phyloP scores from a whole-genome alignment of 2,797 vertebrate genomes.

The Sebastes wilsoni region DNA sequence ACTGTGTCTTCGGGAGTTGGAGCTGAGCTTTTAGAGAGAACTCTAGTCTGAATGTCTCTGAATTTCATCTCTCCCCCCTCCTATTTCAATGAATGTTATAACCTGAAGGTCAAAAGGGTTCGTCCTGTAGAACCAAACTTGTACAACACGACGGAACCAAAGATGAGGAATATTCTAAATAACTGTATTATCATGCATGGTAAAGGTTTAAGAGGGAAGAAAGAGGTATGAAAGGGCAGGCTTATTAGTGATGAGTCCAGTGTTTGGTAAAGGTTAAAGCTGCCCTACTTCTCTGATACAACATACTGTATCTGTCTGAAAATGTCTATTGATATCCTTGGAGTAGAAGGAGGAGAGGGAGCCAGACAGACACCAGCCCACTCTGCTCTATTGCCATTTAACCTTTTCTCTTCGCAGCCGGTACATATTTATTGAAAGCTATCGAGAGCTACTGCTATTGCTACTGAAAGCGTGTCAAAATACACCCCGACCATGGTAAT shows the following conservation, averaged over 20 bases:
- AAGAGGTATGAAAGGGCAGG: constrained; percentile 9
- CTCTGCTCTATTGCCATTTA: constrained; percentile 47
- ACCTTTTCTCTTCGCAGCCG: constrained; percentile 55
- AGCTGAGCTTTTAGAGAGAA: constrained; percentile 12
- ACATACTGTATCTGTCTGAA: constrained; percentile 28
- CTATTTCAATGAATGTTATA: background rate
- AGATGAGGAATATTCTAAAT: background rate
- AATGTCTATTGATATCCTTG: constrained; percentile 22
- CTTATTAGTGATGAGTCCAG: constrained; percentile 19
- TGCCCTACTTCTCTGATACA: constrained; percentile 13
- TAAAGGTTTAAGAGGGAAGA: background rate
- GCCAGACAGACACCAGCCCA: constrained; percentile 28
- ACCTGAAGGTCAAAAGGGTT: background rate
- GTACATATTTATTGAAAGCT: constrained; percentile 56
- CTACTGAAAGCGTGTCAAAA: constrained; percentile 59
- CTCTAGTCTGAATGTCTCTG: background rate
- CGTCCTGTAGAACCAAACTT: background rate
- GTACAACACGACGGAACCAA: background rate
- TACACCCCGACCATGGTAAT: constrained; percentile 53
- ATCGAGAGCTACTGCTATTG: constrained; percentile 25
- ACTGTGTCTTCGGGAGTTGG: constrained; percentile 21
- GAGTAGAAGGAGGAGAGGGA: constrained; percentile 10
- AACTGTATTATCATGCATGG: background rate
- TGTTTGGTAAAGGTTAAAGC: constrained; percentile 43
- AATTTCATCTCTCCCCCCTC: background rate